Evolutionary conservation across 2,113 vertebrate genomes (phyloP).

Genomic region (Octodon degus): DNA sequence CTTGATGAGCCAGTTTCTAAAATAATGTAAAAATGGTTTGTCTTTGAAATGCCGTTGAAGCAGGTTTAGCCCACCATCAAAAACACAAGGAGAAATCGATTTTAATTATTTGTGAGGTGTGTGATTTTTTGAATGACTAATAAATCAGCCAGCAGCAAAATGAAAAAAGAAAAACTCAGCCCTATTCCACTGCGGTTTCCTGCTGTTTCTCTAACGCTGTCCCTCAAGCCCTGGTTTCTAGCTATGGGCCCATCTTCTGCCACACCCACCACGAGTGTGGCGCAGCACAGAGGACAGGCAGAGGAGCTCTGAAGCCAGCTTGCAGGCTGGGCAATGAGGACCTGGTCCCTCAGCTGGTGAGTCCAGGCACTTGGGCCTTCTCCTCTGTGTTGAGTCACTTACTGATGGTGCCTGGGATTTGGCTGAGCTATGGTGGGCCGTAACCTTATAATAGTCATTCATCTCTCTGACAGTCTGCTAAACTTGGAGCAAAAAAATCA

Average conservation of each 20-base stretch:
- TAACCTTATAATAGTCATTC: background rate
- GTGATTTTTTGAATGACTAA: background rate
- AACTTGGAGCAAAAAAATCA: background rate
- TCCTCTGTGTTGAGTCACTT: background rate
- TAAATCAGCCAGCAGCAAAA: background rate
- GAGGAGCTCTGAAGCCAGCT: background rate
- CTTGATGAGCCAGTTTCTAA: background rate
- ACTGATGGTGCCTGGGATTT: background rate
- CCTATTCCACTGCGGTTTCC: background rate
- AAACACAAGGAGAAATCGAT: conserved; percentile 60
- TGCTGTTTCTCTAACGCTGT: rapidly evolving
- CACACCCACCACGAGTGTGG: background rate
- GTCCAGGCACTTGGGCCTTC: rapidly evolving
- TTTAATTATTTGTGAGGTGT: conserved; percentile 53
- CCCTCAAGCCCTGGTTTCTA: too few species aligned
- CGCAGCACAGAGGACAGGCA: background rate
- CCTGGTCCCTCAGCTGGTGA: background rate
- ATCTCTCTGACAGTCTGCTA: background rate
- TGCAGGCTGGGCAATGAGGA: background rate
- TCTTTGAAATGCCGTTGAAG: conserved; percentile 25
- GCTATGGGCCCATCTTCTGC: background rate
- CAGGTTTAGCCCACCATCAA: conserved; percentile 3
- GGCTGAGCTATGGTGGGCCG: background rate
- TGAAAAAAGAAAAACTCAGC: background rate
- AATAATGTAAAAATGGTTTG: background rate